Evolutionary conservation across 2,113 vertebrate genomes (phyloP), one percentile per base, ranked within the genome.

Genomic region (Vireo altiloquus): DNA sequence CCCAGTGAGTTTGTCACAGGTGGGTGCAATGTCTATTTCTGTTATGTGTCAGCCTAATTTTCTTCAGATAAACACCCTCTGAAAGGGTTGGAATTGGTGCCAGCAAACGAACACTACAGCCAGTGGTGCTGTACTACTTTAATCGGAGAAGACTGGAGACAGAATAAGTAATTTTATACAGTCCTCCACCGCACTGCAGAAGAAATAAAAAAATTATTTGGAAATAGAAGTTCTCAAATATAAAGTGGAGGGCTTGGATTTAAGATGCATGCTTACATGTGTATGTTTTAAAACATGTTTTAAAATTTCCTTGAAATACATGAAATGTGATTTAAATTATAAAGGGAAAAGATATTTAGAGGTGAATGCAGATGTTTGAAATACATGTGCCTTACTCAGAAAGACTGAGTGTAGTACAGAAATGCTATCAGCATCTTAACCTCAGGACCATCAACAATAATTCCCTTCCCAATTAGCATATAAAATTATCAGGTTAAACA

Each of bases 321-420:
- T 23, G n/a, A 76, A 82, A 56, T 0, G 0, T 37, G 3, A 10
- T 82, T 54, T 63, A 35, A 89, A 49, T 10, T 54, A 24, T n/a
- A 56, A 63, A 64, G 16, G 21, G 7, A 84, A 52, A 75, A 76
- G 4, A 11, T 33, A 49, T 64, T 87, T 84, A 76, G 33, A 24
- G 35, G 8, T 61, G 15, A 50, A 22, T 24, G 11, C 28, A 76
- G 25, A 15, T 15, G 7, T 25, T 10, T 59, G 23, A 83, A 91
- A 78, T 68, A 49, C 0, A 2, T 22, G 2, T 9, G 15, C 31
- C 49, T 22, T 66, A 10, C 16, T 78, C 0, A 0, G 30, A 83
- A 87, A 75, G 22, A 15, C 23, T 27, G 54, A 76, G 22, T 27
- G 9, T 56, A 28, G 15, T 35, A 49, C 7, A 39, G 52, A 82